These are phyloP conservation scores for Hymenopus coronatus DNA, from an alignment of 2,888 invertebrate species.

Conservation along the genomic window DNA sequence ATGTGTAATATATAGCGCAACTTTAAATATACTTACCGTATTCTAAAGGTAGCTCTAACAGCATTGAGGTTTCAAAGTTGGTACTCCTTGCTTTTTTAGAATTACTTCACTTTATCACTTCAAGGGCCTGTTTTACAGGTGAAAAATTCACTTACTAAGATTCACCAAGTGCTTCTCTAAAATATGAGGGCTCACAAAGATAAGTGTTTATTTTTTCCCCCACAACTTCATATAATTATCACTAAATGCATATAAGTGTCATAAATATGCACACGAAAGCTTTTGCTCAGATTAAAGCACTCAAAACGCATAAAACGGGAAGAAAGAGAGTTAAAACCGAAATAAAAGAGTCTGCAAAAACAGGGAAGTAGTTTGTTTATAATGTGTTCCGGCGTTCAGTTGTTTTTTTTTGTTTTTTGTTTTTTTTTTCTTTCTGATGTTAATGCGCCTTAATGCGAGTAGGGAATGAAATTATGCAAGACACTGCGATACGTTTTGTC, in stretches of 20 bases:
- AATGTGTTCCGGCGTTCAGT: neutral
- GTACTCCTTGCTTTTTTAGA: neutral
- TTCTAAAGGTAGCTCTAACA: constrained; percentile 3
- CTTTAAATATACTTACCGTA: neutral
- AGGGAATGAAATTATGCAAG: neutral
- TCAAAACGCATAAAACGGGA: neutral
- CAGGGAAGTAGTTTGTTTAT: neutral
- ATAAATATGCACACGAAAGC: neutral
- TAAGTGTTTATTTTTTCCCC: neutral
- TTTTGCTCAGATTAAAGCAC: neutral
- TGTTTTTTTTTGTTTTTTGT: too few relatives aligned
- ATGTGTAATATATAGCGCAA: neutral
- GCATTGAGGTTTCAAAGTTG: neutral
- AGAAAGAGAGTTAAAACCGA: neutral
- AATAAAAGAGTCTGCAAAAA: neutral
- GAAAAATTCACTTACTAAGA: neutral
- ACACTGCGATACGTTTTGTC: neutral
- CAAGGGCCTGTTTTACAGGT: neutral
- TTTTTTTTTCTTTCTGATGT: neutral
- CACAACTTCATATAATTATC: neutral
- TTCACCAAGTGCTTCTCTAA: neutral
- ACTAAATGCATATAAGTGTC: neutral
- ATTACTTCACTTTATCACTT: neutral
- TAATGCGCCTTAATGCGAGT: neutral
- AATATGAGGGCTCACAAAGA: neutral